Evolutionary conservation across 2,797 vertebrate genomes (phyloP), one percentile per base, ranked within the genome.

Genomic region (Chiropotes sagulatus): DNA sequence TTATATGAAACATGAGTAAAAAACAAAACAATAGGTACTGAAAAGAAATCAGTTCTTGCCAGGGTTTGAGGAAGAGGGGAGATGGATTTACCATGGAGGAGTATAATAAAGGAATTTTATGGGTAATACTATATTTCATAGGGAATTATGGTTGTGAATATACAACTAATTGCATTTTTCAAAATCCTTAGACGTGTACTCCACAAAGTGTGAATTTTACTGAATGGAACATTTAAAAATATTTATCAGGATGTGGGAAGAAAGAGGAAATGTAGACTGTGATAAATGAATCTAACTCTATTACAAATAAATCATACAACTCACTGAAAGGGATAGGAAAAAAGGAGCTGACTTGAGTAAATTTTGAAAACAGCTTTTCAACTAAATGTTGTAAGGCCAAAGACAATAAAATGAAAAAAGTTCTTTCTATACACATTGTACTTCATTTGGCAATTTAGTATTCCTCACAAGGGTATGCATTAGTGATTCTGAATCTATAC

Each of bases 231-330:
- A 48, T 44, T 4, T 48, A 73, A 36, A 33, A 5, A 64, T 33
- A 54, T 33, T 4, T 4, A 36, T 41, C 15, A 76, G 30, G 7
- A 46, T 78, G 1, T 52, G 12, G 7, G 15, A 26, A 57, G 22
- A 28, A 17, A 41, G 26, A 78, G 22, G 58, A 94, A 57, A 67
- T 87, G 22, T 9, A 54, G 30, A 80, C 19, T 54, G 5, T 90
- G 24, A 92, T 36, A 94, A 97, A 85, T 93, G 50, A 94, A 48
- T 88, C 11, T 58, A 73, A 87, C n/a, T 58, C 4, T 15, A 79
- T n/a, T 84, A 46, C 17, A 79, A 93, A 84, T 61, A n/a, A 52
- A 70, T 54, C 87, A 28, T 61, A 84, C n/a, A 70, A 48, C n/a
- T 13, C 28, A 50, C 22, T 58, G 30, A 72, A 93, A 89, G 17